Base-by-base conservation (phyloP, 2,888 invertebrate genomes). In the Alentia gelatinosa region DNA sequence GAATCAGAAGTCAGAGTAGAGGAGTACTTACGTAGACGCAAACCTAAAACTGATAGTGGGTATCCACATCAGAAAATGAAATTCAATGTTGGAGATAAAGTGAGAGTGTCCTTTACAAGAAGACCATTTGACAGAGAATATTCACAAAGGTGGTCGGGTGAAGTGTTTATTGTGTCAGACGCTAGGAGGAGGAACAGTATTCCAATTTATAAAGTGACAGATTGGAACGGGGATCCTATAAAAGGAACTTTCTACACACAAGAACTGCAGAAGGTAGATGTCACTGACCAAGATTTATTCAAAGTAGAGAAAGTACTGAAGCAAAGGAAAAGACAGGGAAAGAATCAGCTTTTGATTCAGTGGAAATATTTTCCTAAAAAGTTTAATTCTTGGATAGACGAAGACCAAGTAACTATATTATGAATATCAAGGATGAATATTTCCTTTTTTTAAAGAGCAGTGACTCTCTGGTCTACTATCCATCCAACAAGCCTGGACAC, bases 161-260 rank as follows among this genome's bases (percentile, higher is more conserved):
- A 89, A n/a, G n/a, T 89, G 1, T 89, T 89, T 30, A 26, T 33
- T 9, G 50, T 89, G 1, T 3, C 56, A 1, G 37, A 63, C 23
- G n/a, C 12, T 1, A 33, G n/a, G 23, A 42, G 50, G 19, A 1
- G 47, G 9, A 30, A 88, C 0, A 33, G 7, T 1, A 88, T 88
- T 15, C 88, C 88, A 23, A 30, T 89, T 50, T 89, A 63, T 37
- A 63, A 56, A 35, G 33, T 68, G 19, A 37, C 30, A 4, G 88
- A 88, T 33, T 88, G 42, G 50, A 23, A 15, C 19, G 88, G 88
- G 26, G 88, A 88, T n/a, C 47, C 39, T 50, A 42, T 88, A 1
- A 88, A 88, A 5, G 88, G 88, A n/a, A 47, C 40, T 47, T 88
- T 47, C 33, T 88, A 88, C 47, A 23, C n/a, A 88, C 88, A 88